A percentile compares a stretch with the other conserved stretches of the same genome.
Evolutionary conservation across 1,140 invertebrate genomes (phyloP).

Genomic region (Diabrotica virgifera): DNA sequence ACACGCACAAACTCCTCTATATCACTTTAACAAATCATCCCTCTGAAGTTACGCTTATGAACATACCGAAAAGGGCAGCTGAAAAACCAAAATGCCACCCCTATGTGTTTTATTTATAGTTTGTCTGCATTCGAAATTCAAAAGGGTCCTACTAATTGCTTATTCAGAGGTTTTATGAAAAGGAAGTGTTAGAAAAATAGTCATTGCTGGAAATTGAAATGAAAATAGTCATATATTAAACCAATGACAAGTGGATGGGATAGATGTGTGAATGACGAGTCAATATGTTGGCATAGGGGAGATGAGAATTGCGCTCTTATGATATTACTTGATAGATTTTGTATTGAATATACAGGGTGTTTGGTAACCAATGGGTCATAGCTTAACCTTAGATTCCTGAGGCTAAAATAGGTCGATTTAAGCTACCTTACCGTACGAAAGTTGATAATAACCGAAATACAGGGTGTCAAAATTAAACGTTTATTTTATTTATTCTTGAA

Average conservation of each 20-base stretch:
- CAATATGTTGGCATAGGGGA: background rate
- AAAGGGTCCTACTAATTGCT: background rate
- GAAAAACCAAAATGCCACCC: slow-evolving; percentile 8
- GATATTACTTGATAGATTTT: no score
- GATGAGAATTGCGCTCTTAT: no score
- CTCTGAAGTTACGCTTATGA: background rate
- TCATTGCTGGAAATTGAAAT: background rate
- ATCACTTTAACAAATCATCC: no score
- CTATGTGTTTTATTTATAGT: background rate
- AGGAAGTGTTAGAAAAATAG: background rate
- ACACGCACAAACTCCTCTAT: no score
- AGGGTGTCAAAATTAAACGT: no score
- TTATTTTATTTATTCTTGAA: no score
- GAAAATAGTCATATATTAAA: background rate
- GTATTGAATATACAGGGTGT: no score
- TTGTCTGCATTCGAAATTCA: background rate
- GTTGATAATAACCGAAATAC: no score
- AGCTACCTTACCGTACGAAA: no score
- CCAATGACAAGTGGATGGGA: background rate
- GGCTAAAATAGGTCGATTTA: no score
- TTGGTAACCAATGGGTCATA: no score
- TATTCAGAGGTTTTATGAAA: slow-evolving; percentile 8
- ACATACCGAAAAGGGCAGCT: slow-evolving; percentile 2
- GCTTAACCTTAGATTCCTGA: no score
- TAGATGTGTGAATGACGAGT: background rate